phyloP scores from a whole-genome alignment of 2,888 invertebrate genomes.

The Julus scanicus region DNA sequence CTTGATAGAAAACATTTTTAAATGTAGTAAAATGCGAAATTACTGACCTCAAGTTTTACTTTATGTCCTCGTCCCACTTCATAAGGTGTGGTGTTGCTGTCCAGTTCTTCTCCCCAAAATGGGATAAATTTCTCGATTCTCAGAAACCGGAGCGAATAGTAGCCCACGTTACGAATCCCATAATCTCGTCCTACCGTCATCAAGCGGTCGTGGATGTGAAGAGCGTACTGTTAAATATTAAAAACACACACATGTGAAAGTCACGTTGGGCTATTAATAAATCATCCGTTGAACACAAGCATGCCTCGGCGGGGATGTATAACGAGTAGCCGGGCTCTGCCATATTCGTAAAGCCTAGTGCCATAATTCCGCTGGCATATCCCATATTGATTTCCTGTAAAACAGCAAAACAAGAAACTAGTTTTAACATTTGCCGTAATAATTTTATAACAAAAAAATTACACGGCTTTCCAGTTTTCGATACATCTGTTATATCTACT shows the following conservation, averaged over 20 bases:
- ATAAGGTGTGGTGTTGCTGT: slow-evolving; percentile 72
- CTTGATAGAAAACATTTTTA: too few relatives aligned
- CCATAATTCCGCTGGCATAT: slow-evolving; percentile 76
- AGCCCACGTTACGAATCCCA: slow-evolving; percentile 76
- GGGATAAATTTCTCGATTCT: slow-evolving; percentile 78
- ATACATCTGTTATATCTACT: too few relatives aligned
- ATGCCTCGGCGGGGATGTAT: slow-evolving; percentile 75
- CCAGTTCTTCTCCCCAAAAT: slow-evolving; percentile 78
- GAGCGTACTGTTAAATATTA: slow-evolving; percentile 70
- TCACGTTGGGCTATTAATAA: neutral
- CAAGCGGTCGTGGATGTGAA: slow-evolving; percentile 78
- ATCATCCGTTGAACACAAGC: neutral
- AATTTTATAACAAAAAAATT: too few relatives aligned
- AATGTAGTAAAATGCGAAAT: neutral
- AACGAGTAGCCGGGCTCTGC: slow-evolving; percentile 78
- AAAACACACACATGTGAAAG: neutral
- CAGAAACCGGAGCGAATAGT: slow-evolving; percentile 75
- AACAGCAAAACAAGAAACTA: slow-evolving; percentile 52
- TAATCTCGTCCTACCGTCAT: slow-evolving; percentile 76
- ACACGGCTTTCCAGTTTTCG: too few relatives aligned
- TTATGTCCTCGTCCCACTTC: slow-evolving; percentile 75
- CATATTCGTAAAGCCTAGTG: slow-evolving; percentile 78
- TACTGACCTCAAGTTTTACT: slow-evolving; percentile 71
- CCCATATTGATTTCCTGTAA: slow-evolving; percentile 74
- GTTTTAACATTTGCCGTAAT: neutral